Conservation (phyloP, 2,888 invertebrate genomes). For the Rhaphigaster nebulosa region DNA sequence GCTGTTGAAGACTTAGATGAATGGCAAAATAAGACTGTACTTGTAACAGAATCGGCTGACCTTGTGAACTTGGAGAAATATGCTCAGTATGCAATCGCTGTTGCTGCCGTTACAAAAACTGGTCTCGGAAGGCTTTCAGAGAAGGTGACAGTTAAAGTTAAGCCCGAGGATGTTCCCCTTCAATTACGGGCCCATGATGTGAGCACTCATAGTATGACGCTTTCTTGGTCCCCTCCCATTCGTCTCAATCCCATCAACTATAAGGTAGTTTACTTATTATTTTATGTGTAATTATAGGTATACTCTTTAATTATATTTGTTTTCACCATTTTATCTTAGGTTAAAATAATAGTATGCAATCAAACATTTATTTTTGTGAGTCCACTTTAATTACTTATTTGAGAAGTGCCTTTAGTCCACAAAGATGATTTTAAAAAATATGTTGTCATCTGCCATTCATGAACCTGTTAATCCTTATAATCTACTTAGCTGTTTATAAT, state of each 20-base stretch:
- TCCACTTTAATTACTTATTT: not conserved
- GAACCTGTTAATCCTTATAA: too few species aligned
- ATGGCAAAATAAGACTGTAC: constrained; percentile 89
- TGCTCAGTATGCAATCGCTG: constrained; percentile 91
- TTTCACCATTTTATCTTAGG: not conserved
- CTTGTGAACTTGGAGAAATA: constrained; percentile 90
- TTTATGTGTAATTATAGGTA: not conserved
- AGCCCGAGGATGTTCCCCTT: constrained; percentile 93
- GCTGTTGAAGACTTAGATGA: constrained; percentile 93
- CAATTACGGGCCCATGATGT: constrained; percentile 90
- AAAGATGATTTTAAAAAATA: too few species aligned
- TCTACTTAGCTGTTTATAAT: too few species aligned
- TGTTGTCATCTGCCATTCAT: too few species aligned
- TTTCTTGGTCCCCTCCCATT: constrained; percentile 92
- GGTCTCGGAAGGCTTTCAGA: constrained; percentile 90
- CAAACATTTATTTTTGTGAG: not conserved
- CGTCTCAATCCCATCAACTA: constrained; percentile 90
- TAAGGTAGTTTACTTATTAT: constrained; percentile 70
- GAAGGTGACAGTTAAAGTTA: constrained; percentile 86
- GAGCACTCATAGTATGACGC: constrained; percentile 92
- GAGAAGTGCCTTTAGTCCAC: too few species aligned
- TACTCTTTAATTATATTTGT: not conserved
- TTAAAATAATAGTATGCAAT: not conserved
- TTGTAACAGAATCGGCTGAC: constrained; percentile 90
- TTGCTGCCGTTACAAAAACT: constrained; percentile 83